Evolutionary conservation across 2,797 vertebrate species (phyloP), one percentile per base, ranked within the genome.

Genomic region (Adrianichthys oophorus): DNA sequence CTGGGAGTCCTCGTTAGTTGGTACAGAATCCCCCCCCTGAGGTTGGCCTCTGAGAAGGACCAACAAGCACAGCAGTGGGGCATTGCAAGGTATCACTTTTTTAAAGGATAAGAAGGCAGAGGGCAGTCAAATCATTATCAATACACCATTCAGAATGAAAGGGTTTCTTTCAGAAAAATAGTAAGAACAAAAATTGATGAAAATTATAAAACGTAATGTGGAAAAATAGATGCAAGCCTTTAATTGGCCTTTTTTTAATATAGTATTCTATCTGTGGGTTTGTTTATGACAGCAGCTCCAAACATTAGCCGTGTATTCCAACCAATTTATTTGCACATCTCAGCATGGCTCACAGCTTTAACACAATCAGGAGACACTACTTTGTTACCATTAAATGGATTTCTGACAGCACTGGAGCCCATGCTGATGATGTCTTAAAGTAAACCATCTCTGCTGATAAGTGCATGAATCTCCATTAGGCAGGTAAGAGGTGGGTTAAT

Each of bases 401-500:
- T 41, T 71, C 50, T 56, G 62, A 70, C 46, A 57, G 41, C 43
- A 24, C 46, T 52, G 45, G 24, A 46, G 60, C 52, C 23, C 40
- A 18, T 65, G 74, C 64, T 57, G 58, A 78, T 26, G 40, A 50
- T 24, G 52, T 71, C 68, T 70, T 56, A 51, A 60, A 61, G 63
- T 50, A 55, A 29, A 32, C 41, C 46, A 60, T 74, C 42, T 51
- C 10, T 43, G 43, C 16, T 42, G 52, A 54, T 70, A 65, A 78
- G 74, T 57, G 63, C 54, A 42, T 21, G 47, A 58, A 37, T 37
- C 47, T 29, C 45, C 19, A 70, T 55, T 42, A 72, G 57, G 58
- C 50, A 41, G 59, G 65, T 62, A 42, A 49, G 58, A 56, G 71
- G 53, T 57, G 65, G 80, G 74, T 65, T 89, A 81, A 89, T 88